Evolutionary conservation across 2,888 invertebrate species (phyloP).

Genomic region (Chaetoderma sp.): DNA sequence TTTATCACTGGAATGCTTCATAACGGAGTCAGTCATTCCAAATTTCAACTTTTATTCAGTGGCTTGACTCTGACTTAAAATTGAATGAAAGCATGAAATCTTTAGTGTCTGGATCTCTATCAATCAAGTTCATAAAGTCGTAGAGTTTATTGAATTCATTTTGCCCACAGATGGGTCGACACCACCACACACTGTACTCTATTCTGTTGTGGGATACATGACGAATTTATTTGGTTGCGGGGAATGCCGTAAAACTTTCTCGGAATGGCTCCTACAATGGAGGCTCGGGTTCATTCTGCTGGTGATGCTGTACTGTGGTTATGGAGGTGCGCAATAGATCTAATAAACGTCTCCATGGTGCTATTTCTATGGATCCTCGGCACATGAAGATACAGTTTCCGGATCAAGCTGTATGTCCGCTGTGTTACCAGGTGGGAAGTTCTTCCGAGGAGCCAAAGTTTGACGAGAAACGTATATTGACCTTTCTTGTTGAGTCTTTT

Average conservation of each 20-base stretch:
- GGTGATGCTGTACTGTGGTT: slow-evolving; percentile 89
- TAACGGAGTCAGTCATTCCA: too few relatives aligned
- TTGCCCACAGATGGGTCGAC: neutral
- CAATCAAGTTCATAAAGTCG: too few relatives aligned
- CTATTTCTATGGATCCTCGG: slow-evolving; percentile 86
- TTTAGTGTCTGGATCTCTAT: too few relatives aligned
- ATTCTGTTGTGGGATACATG: slow-evolving; percentile 80
- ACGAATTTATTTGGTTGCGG: slow-evolving; percentile 93
- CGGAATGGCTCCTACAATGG: slow-evolving; percentile 81
- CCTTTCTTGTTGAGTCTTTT: slow-evolving; percentile 49
- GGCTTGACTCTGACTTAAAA: too few relatives aligned
- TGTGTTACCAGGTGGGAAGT: slow-evolving; percentile 54
- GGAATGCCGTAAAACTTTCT: slow-evolving; percentile 92
- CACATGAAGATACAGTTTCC: slow-evolving; percentile 94
- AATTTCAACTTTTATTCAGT: too few relatives aligned
- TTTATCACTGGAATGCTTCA: too few relatives aligned
- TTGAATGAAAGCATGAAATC: too few relatives aligned
- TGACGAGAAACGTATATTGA: slow-evolving; percentile 42
- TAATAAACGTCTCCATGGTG: slow-evolving; percentile 87
- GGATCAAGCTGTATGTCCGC: slow-evolving; percentile 75
- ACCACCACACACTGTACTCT: neutral
- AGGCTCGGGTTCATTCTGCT: slow-evolving; percentile 78
- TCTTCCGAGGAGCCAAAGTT: slow-evolving; percentile 32
- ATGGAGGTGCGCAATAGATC: slow-evolving; percentile 93
- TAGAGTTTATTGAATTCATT: too few relatives aligned